phyloP scores from a whole-genome alignment of 2,888 invertebrate species.

The Lasioglossum morio region DNA sequence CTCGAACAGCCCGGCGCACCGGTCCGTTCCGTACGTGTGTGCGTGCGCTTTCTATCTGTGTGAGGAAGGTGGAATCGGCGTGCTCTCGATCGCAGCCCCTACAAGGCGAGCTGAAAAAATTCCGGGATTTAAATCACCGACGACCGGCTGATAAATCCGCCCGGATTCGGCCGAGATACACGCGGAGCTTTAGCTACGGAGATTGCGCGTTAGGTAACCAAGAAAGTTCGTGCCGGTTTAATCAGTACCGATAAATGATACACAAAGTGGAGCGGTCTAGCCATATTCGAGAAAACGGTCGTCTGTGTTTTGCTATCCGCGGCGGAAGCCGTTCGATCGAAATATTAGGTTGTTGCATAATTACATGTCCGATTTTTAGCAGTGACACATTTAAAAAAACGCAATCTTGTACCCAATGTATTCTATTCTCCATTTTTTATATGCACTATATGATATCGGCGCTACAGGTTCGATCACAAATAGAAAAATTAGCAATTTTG shows the following conservation, averaged over 20 bases:
- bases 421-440: too few relatives aligned
- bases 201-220: neutral
- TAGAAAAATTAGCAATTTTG: too few relatives aligned
- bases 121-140: slow-evolving; percentile 29
- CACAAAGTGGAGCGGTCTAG: neutral
- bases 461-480: too few relatives aligned
- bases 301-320: neutral
- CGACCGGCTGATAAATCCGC: slow-evolving; percentile 18
- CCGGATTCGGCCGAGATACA: neutral
- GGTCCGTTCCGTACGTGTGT: neutral
- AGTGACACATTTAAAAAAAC: too few relatives aligned
- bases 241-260: neutral
- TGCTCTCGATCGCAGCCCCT: slow-evolving; percentile 1
- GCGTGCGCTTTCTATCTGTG: neutral
- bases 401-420: too few relatives aligned
- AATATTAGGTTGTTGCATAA: too few relatives aligned
- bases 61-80: neutral
- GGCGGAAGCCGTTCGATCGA: neutral
- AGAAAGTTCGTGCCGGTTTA: neutral
- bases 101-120: slow-evolving; percentile 5
- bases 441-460: too few relatives aligned
- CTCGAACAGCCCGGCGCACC: neutral
- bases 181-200: neutral
- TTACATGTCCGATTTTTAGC: too few relatives aligned
- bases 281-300: neutral